A percentile compares a stretch with the other conserved stretches of the same genome.
These are phyloP conservation scores for Nyctibius grandis DNA, from an alignment of 2,797 vertebrate species.

Conservation along the genomic window DNA sequence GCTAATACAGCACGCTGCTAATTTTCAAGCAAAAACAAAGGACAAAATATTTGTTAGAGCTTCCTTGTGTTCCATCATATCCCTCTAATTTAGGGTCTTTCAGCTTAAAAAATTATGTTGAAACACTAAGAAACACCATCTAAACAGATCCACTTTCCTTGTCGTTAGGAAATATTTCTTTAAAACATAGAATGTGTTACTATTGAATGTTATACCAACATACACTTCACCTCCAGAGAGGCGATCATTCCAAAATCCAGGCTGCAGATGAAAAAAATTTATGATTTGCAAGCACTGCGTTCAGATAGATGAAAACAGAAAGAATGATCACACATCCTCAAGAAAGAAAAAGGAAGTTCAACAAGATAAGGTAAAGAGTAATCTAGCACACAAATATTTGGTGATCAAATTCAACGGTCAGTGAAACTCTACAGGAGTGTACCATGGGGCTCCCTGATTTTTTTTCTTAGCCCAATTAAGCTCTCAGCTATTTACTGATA, in stretches of 20 bases:
- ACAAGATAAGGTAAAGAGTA: not conserved
- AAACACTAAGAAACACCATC: not conserved
- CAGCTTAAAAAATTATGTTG: not conserved
- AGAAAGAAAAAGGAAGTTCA: not conserved
- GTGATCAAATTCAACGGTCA: not conserved
- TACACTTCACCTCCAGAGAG: not conserved
- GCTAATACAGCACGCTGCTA: not conserved
- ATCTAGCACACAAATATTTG: not conserved
- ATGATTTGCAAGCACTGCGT: not conserved
- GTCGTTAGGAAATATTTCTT: not conserved
- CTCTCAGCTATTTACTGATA: not conserved
- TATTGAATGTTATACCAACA: not conserved
- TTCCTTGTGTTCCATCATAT: not conserved
- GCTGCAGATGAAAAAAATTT: not conserved
- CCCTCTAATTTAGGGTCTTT: not conserved
- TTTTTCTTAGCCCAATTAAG: not conserved
- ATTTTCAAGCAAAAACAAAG: not conserved
- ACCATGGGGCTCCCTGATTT: not conserved
- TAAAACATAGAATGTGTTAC: not conserved
- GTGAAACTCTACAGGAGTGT: not conserved
- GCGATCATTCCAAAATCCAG: not conserved
- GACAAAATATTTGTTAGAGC: not conserved
- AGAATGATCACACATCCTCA: not conserved
- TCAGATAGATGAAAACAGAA: not conserved
- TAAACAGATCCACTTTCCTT: not conserved